Base-by-base conservation (phyloP, 37 sponge, comb jelly and placozoan species). In the Mnemiopsis leidyi region DNA sequence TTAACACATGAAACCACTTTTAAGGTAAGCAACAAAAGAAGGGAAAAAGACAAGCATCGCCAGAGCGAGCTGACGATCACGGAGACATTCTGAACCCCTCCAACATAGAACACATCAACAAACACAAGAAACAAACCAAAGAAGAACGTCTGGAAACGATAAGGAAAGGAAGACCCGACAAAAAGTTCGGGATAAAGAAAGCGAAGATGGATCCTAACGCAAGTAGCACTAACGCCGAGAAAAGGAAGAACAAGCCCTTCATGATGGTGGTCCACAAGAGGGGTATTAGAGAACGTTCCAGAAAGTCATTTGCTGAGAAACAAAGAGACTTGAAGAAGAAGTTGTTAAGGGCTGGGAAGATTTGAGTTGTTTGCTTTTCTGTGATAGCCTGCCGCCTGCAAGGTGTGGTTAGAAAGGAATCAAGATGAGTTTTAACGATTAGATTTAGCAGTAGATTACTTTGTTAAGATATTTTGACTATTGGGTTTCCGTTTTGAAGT, bases 181-280 rank as follows among this genome's bases (percentile, higher is more conserved):
- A 85, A 28, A 36, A 26, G 32, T 77, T 29, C n/a, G 69, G 93
- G 1, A 5, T 32, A 3, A 68, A 69, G 61, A 38, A 32, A n/a
- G 71, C 24, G 23, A 92, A 92, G 61, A 92, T 92, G 93, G 39
- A 92, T 38, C 69, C 69, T 0, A 9, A 69, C 69, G 93, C 93
- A 1, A 92, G 93, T 69, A 38, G 69, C 37, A 69, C 69, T 33
- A 68, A 92, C 33, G 37, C 69, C 23, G 93, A 92, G 28, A 92
- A 92, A 24, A 38, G 93, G 24, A 92, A 92, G 35, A 69, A 31
- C 69, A 92, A 92, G 93, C 38, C 38, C 69, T 92, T 92, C 35
- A 28, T 92, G 36, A 92, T 92, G 93, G 38, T 92, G 69, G 71
- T 68, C 3, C 93, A 92, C 31, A 92, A 92, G 61, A 28, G 90